Conservation (phyloP, 2,113 vertebrate species). For the Perognathus longimembris region DNA sequence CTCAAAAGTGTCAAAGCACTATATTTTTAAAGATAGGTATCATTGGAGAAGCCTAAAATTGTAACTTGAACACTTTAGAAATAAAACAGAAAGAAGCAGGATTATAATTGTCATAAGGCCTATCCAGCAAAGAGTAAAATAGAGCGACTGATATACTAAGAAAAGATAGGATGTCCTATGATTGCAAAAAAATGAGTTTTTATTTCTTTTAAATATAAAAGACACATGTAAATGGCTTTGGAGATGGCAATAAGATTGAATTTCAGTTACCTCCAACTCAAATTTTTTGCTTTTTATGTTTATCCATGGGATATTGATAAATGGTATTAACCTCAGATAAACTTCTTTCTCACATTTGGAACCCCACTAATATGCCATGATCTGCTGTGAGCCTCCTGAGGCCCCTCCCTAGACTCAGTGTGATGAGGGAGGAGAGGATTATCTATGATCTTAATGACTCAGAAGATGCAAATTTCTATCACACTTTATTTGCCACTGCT, state of each 20-base stretch:
- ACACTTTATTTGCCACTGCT: not conserved
- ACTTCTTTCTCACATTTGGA: slow-evolving; percentile 10
- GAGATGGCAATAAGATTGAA: slow-evolving; percentile 48
- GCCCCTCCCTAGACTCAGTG: not conserved
- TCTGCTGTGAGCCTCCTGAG: not conserved
- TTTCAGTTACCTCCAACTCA: slow-evolving; percentile 38
- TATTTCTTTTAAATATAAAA: slow-evolving; percentile 31
- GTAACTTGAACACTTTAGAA: slow-evolving; percentile 19
- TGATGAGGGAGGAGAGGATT: not conserved
- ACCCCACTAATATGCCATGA: not conserved
- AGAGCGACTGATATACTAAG: not conserved
- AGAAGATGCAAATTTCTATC: slow-evolving; percentile 44
- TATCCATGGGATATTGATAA: slow-evolving; percentile 41
- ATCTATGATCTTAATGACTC: slow-evolving; percentile 23
- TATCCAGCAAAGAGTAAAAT: not conserved
- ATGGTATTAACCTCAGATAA: slow-evolving; percentile 36
- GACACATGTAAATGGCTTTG: slow-evolving; percentile 55
- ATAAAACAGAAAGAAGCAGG: slow-evolving; percentile 25
- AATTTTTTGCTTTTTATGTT: slow-evolving; percentile 38
- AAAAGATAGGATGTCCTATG: not conserved
- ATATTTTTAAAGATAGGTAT: slow-evolving; percentile 45
- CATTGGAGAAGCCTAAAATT: slow-evolving; percentile 33
- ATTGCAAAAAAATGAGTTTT: not conserved
- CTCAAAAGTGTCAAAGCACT: slow-evolving; percentile 25
- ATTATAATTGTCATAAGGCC: not conserved